Evolutionary conservation across 2,113 vertebrate species (phyloP).

Genomic region (Hydrochoerus hydrochaeris): DNA sequence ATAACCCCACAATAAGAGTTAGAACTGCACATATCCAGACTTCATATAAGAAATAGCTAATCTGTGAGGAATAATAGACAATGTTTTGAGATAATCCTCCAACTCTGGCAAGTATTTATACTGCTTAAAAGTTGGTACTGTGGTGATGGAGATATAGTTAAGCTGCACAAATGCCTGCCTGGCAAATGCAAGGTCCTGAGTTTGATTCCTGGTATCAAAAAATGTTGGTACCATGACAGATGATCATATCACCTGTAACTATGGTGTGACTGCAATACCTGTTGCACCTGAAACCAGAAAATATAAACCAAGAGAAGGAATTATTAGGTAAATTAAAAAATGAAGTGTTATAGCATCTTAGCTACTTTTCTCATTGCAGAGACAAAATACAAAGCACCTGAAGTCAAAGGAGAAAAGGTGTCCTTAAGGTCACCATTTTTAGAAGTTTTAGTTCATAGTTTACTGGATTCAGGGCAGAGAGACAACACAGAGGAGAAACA

Average conservation of each 20-base stretch:
- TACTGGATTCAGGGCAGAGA: background rate
- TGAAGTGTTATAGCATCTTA: background rate
- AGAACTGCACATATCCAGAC: background rate
- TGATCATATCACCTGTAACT: background rate
- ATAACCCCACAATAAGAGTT: background rate
- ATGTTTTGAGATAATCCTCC: background rate
- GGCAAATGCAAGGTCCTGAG: no score
- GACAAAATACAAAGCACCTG: background rate
- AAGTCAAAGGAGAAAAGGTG: background rate
- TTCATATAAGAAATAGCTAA: background rate
- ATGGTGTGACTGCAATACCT: background rate
- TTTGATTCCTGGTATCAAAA: no score
- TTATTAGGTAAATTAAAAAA: background rate
- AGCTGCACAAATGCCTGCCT: no score
- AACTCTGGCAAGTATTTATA: background rate
- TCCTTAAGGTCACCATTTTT: background rate
- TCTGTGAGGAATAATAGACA: background rate
- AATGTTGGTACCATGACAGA: background rate
- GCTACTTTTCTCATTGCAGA: background rate
- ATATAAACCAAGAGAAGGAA: background rate
- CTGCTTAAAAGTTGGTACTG: background rate
- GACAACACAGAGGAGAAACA: background rate
- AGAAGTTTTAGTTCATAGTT: background rate
- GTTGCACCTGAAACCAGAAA: background rate
- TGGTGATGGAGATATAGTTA: no score